Conservation (phyloP, 2,888 invertebrate species). For the Hesperia comma region DNA sequence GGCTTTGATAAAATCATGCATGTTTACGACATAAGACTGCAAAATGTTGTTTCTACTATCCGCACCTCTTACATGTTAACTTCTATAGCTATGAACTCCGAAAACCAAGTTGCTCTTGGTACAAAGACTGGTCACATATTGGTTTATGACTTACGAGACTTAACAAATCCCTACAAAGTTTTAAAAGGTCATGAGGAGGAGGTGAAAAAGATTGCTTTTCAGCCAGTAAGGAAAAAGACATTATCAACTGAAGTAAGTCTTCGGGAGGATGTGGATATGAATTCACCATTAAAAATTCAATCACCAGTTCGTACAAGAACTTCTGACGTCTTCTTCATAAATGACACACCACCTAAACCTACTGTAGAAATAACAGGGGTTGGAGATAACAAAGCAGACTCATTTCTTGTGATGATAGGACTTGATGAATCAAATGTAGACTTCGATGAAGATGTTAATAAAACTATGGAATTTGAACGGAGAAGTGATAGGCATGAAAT, state of each 20-base stretch:
- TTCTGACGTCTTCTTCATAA: constrained; percentile 71
- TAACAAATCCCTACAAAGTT: constrained; percentile 71
- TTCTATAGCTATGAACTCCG: constrained; percentile 70
- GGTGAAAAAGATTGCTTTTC: constrained; percentile 76
- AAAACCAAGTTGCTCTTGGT: constrained; percentile 81
- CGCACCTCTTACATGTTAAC: constrained; percentile 69
- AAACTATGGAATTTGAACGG: constrained; percentile 59
- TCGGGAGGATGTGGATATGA: constrained; percentile 66
- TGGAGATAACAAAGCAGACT: constrained; percentile 66
- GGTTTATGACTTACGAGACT: constrained; percentile 82
- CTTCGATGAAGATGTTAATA: constrained; percentile 61
- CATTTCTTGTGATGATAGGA: constrained; percentile 75
- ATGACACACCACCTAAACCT: constrained; percentile 66
- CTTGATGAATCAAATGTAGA: constrained; percentile 68
- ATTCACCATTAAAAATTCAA: constrained; percentile 54
- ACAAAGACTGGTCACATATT: constrained; percentile 81
- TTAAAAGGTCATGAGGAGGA: constrained; percentile 79
- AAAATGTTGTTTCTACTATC: constrained; percentile 73
- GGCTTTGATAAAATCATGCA: constrained; percentile 83
- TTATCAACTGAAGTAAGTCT: constrained; percentile 70
- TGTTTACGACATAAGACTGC: constrained; percentile 81
- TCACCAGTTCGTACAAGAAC: constrained; percentile 62
- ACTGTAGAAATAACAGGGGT: constrained; percentile 53
- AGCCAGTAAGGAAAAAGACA: constrained; percentile 65
- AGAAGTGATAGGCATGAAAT: constrained; percentile 62